Percentiles rank a stretch among this genome's conserved stretches.
These are phyloP conservation scores for Arbacia lixula DNA, from an alignment of 53 echinoderm and acorn worm species.

Conservation along the genomic window DNA sequence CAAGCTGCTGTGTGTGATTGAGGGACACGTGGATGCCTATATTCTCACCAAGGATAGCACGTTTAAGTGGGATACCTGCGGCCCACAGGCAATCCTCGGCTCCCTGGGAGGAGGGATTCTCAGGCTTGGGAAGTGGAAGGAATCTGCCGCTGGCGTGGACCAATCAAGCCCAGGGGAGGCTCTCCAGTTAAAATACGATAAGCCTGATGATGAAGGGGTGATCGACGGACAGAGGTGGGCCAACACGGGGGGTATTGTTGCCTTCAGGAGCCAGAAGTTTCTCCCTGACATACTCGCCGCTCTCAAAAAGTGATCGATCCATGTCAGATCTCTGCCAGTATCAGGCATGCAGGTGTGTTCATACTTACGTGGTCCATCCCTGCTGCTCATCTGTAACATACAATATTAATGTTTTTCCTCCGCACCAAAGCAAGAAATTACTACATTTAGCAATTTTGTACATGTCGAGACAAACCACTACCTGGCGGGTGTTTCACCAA, in stretches of 20 bases:
- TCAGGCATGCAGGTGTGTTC: too few relatives aligned
- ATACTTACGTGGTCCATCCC: too few relatives aligned
- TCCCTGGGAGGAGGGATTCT: conserved; percentile 85
- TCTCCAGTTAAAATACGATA: conserved; percentile 64
- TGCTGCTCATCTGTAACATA: too few relatives aligned
- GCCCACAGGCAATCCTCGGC: conserved; percentile 83
- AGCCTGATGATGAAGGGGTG: conserved; percentile 61
- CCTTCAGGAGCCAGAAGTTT: conserved; percentile 57
- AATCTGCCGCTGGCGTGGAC: not conserved
- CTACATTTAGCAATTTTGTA: too few relatives aligned
- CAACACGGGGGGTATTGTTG: conserved; percentile 86
- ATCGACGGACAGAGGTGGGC: conserved; percentile 74
- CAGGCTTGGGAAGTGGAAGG: conserved; percentile 41
- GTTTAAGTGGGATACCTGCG: conserved; percentile 97
- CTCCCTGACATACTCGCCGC: not conserved
- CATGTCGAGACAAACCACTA: too few relatives aligned
- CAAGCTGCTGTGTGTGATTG: conserved; percentile 80
- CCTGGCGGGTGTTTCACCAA: too few relatives aligned
- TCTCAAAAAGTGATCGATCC: too few relatives aligned
- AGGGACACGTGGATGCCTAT: conserved; percentile 80
- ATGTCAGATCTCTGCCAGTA: too few relatives aligned
- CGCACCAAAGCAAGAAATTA: too few relatives aligned
- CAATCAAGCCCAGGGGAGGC: not conserved
- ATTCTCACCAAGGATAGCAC: conserved; percentile 84
- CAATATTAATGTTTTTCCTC: too few relatives aligned